Base-by-base conservation (phyloP, 2,113 vertebrate species). In the Bungarus multicinctus region DNA sequence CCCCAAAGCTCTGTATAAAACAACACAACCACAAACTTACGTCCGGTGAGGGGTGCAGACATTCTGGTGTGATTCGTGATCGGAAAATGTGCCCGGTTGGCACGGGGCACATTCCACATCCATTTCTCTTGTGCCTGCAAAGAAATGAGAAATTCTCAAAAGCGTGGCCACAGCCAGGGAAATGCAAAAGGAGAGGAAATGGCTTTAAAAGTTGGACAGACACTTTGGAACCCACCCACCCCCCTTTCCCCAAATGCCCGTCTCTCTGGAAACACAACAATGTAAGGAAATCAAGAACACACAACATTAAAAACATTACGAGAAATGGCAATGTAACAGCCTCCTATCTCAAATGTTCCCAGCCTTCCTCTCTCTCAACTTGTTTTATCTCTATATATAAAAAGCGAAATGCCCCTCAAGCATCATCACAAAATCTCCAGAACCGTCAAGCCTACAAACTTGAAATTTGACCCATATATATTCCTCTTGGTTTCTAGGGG, bases 31-130 rank as follows among this genome's bases (percentile, higher is more conserved):
- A 8, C 34, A 9, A 30, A 92, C 97, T 97, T 93, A 98, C 97
- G 0, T 60, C 30, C 53, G 96, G 9, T 98, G 97, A 12, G 93
- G 96, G 11, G 1, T 93, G 92, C 98, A 98, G 54, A 20, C 27
- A 60, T 96, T 97, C 2, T 25, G 91, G 25, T 96, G 96, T 0
- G 97, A 98, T 0, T 93, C 86, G 1, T 94, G 95, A 53, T 58
- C 34, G 1, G 97, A 98, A 96, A 98, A 98, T 0, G 95, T 98
- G 50, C 97, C 97, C 0, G 89, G 93, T 89, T 85, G 86, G 54
- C 97, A 98, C 43, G 95, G 85, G 0, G 85, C 34, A 0, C 98
- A 98, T 0, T 85, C 4, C 20, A 97, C 97, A 0, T 98, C 45
- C 0, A 85, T 95, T 1, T 4, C 94, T 0, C 85, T 39, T 1